A percentile compares a stretch with the other conserved stretches of the same genome.
Evolutionary conservation across 2,888 invertebrate species (phyloP).

Genomic region (Rhaphigaster nebulosa): DNA sequence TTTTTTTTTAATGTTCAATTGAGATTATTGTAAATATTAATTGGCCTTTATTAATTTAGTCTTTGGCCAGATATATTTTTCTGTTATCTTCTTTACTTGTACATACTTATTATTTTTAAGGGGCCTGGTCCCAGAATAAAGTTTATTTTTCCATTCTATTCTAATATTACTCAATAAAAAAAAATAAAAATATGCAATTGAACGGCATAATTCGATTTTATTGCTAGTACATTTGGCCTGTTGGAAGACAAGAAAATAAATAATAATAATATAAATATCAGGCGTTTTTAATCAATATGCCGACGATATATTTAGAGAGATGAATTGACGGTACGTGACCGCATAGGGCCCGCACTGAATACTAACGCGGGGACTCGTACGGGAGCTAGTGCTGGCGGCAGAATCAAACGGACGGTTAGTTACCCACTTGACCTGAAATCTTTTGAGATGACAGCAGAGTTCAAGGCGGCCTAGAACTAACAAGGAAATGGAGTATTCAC

Average conservation of each 20-base stretch:
- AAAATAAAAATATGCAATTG: too few species aligned
- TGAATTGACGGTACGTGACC: background rate
- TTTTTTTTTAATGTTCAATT: too few species aligned
- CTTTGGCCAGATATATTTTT: too few species aligned
- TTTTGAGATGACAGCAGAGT: constrained; percentile 15
- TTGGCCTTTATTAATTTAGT: too few species aligned
- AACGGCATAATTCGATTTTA: background rate
- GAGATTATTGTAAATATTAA: too few species aligned
- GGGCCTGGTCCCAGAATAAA: too few species aligned
- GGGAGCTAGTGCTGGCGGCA: background rate
- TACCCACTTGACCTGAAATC: constrained; percentile 16
- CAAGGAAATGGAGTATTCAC: constrained; percentile 18
- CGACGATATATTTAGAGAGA: background rate
- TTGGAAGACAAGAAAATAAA: background rate
- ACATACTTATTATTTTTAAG: too few species aligned
- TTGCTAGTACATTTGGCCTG: background rate
- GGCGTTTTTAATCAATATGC: background rate
- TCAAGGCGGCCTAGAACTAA: background rate
- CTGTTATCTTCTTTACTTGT: too few species aligned
- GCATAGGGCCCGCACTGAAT: background rate
- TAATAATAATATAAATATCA: background rate
- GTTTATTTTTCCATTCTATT: too few species aligned
- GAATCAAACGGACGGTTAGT: background rate
- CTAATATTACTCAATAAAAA: too few species aligned
- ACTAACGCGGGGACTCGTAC: background rate